Percentiles rank a stretch among this genome's conserved stretches.
phyloP scores from a whole-genome alignment of 2,113 vertebrate species.

The Brachypodius melanocephalos region DNA sequence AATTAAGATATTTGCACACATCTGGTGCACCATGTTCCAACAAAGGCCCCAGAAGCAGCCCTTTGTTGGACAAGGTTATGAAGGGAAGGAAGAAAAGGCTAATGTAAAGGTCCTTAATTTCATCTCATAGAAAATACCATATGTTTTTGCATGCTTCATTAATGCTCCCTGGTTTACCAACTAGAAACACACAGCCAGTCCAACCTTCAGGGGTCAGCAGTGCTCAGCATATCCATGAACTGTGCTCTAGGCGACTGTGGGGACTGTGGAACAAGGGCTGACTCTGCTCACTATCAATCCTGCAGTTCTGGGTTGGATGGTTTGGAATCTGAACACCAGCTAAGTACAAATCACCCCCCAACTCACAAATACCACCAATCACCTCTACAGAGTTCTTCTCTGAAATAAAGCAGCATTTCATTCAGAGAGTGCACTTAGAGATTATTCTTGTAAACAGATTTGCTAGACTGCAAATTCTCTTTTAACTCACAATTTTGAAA shows the following conservation, averaged over 20 bases:
- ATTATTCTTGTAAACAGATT: background rate
- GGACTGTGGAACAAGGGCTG: background rate
- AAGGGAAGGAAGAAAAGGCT: background rate
- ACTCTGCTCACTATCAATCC: background rate
- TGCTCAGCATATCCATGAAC: slow-evolving; percentile 15
- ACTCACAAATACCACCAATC: background rate
- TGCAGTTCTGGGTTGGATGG: background rate
- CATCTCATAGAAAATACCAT: background rate
- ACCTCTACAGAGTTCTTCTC: background rate
- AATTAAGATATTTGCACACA: background rate
- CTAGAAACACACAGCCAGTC: background rate
- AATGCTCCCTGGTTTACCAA: background rate
- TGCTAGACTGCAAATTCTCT: background rate
- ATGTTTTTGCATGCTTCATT: slow-evolving; percentile 18
- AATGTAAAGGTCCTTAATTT: background rate
- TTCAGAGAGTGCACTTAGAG: background rate
- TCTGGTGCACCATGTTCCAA: background rate
- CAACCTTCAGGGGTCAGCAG: slow-evolving; percentile 61
- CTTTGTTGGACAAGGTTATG: background rate
- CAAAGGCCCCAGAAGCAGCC: background rate
- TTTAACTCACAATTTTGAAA: background rate
- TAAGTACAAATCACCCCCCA: background rate
- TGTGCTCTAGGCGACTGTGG: background rate
- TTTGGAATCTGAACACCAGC: background rate
- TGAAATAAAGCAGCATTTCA: background rate